Percentiles rank a stretch among this genome's conserved stretches.
Conservation (phyloP, 2,113 vertebrate species). For the Marmota flaviventris region DNA sequence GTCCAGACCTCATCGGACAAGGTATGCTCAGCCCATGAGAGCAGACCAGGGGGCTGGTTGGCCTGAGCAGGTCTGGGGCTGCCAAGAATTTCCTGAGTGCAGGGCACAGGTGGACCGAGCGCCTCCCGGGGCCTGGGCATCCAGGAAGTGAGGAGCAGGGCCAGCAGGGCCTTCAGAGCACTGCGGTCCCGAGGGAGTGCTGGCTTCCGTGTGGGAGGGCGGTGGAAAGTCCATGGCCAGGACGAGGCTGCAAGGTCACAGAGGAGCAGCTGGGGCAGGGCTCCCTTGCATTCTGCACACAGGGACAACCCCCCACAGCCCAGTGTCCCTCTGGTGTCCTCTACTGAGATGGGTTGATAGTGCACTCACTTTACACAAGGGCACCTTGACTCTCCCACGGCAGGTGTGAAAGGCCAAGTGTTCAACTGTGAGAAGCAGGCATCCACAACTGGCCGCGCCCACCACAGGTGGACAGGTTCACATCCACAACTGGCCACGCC, state of each 20-base stretch:
- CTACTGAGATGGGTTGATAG: background rate
- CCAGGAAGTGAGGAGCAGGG: too few relatives aligned
- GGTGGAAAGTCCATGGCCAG: background rate
- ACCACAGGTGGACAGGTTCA: too few relatives aligned
- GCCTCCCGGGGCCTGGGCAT: too few relatives aligned
- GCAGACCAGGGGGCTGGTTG: background rate
- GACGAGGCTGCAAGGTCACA: background rate
- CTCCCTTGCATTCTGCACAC: accelerated
- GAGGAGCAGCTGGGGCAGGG: background rate
- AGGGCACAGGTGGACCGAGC: background rate
- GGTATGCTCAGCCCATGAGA: background rate
- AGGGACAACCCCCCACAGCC: too few relatives aligned
- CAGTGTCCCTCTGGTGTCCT: background rate
- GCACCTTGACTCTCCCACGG: background rate
- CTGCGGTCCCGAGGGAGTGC: accelerated
- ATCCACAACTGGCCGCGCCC: too few relatives aligned
- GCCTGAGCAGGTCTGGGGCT: background rate
- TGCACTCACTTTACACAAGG: background rate
- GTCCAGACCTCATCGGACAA: background rate
- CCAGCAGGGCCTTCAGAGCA: background rate
- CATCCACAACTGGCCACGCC: too few relatives aligned
- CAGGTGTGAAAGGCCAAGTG: accelerated
- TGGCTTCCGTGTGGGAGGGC: background rate
- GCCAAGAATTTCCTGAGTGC: too few relatives aligned
- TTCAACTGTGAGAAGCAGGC: background rate